Percentiles rank a stretch among this genome's conserved stretches.
Conservation (phyloP, 2,797 vertebrate genomes). For the Oophaga sylvatica region DNA sequence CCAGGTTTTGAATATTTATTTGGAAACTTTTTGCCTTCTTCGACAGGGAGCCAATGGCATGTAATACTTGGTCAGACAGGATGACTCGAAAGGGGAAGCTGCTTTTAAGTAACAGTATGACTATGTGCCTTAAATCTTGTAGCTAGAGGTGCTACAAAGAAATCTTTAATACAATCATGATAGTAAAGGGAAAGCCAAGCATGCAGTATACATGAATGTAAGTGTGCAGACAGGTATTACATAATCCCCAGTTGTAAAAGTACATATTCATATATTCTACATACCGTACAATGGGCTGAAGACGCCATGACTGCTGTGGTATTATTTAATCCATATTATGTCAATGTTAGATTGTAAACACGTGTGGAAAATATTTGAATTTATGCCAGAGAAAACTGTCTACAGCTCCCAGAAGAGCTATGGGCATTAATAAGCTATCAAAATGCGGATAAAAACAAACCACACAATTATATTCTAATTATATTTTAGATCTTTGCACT, state of each 20-base stretch:
- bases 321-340: slow-evolving; percentile 5
- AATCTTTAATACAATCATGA: too few relatives aligned
- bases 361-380: slow-evolving; percentile 17
- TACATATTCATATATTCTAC: slow-evolving; percentile 2
- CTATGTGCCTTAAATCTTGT: too few relatives aligned
- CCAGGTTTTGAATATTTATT: too few relatives aligned
- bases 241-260: slow-evolving; percentile 14
- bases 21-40: too few relatives aligned
- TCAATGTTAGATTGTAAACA: slow-evolving; percentile 25
- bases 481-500: not conserved
- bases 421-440: not conserved
- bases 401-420: not conserved
- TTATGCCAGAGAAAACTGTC: slow-evolving; percentile 3
- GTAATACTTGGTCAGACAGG: too few relatives aligned
- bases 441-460: not conserved
- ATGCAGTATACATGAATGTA: too few relatives aligned
- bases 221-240: not conserved
- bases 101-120: too few relatives aligned
- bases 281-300: not conserved
- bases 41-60: too few relatives aligned
- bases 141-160: too few relatives aligned
- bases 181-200: too few relatives aligned
- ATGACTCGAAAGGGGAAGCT: too few relatives aligned
- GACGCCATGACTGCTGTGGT: slow-evolving; percentile 11
- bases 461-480: not conserved